These are phyloP conservation scores for Rattus rattus DNA, from an alignment of 2,113 vertebrate genomes.

Conservation along the genomic window DNA sequence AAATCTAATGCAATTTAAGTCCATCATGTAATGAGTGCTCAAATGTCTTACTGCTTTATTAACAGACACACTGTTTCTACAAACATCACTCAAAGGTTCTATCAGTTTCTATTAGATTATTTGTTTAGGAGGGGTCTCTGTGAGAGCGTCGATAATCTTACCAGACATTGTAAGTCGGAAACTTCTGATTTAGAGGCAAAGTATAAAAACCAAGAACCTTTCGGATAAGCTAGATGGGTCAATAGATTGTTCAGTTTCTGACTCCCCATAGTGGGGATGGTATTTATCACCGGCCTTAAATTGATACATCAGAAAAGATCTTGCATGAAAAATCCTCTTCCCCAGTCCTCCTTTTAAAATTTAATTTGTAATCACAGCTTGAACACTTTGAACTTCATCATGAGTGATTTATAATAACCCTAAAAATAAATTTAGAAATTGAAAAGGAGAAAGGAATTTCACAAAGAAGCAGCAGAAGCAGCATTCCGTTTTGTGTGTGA, in stretches of 20 bases:
- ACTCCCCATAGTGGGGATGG: neutral
- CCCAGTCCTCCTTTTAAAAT: neutral
- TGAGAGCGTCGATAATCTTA: neutral
- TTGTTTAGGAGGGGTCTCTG: neutral
- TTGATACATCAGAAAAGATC: neutral
- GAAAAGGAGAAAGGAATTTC: neutral
- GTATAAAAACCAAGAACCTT: neutral
- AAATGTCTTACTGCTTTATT: neutral
- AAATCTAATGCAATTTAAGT: neutral
- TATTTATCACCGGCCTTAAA: neutral
- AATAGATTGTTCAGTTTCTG: neutral
- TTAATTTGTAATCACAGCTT: neutral
- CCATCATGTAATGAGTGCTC: neutral
- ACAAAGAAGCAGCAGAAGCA: neutral
- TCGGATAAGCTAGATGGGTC: neutral
- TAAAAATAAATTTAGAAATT: constrained; percentile 18
- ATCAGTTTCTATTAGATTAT: neutral
- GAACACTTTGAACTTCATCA: neutral
- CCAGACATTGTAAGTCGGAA: neutral
- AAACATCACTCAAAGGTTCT: neutral
- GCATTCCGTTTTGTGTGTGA: neutral
- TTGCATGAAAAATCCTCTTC: neutral
- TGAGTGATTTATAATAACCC: neutral
- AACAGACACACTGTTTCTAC: neutral
- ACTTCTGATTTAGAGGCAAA: neutral